These are phyloP conservation scores for Anagyrus pseudococci DNA, from an alignment of 2,888 invertebrate species.

Conservation along the genomic window DNA sequence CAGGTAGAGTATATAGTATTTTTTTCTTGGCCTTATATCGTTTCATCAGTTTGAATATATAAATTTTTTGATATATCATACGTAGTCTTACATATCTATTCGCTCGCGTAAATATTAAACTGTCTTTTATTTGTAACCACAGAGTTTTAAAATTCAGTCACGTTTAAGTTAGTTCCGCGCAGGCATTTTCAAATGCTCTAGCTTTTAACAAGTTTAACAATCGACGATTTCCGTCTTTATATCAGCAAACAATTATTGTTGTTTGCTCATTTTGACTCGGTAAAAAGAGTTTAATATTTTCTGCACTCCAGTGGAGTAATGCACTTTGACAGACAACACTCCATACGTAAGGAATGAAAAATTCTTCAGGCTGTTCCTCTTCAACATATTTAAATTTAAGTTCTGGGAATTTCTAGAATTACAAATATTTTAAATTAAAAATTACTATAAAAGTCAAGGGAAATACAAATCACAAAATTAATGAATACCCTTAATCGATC, in stretches of 20 bases:
- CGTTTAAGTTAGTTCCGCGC: slow-evolving; percentile 3
- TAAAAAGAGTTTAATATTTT: slow-evolving; percentile 58
- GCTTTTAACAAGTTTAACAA: slow-evolving; percentile 28
- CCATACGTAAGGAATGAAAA: slow-evolving; percentile 99
- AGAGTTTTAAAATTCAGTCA: slow-evolving; percentile 21
- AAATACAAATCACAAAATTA: too few relatives aligned
- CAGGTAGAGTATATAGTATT: slow-evolving; percentile 14
- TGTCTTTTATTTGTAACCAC: slow-evolving; percentile 1
- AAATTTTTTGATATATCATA: slow-evolving; percentile 1
- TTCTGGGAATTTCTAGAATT: slow-evolving; percentile 95
- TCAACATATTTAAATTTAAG: slow-evolving; percentile 99
- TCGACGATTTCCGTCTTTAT: slow-evolving; percentile 25
- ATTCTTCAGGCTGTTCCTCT: slow-evolving; percentile 97
- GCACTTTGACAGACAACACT: slow-evolving; percentile 74
- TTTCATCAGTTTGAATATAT: slow-evolving; percentile 15
- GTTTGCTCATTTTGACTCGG: slow-evolving; percentile 55
- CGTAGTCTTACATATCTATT: slow-evolving; percentile 6
- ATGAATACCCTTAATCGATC: slow-evolving; percentile 84
- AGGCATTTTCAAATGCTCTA: slow-evolving; percentile 18
- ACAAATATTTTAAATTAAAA: neutral
- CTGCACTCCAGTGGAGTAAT: slow-evolving; percentile 58
- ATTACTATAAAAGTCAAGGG: neutral
- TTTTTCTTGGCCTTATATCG: slow-evolving; percentile 17
- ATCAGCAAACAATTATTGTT: slow-evolving; percentile 61
- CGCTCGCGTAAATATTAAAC: slow-evolving; percentile 29